Evolutionary conservation across 2,888 invertebrate genomes (phyloP).

Genomic region (Andrena praecox): DNA sequence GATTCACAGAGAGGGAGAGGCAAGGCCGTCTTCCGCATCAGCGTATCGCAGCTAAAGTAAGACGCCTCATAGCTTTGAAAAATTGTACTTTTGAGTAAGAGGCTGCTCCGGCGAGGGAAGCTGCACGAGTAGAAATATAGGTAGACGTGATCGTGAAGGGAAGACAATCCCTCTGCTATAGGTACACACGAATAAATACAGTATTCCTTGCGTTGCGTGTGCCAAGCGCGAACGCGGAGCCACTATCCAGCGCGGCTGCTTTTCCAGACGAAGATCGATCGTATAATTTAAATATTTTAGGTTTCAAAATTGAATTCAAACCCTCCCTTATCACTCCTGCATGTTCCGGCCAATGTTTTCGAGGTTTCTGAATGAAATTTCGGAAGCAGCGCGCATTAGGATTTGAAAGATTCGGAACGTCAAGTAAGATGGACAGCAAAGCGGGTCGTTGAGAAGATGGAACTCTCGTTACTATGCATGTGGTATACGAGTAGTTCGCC

Average conservation of each 20-base stretch:
- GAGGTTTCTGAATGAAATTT: no score
- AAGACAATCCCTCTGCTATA: neutral
- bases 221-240: no score
- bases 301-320: no score
- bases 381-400: no score
- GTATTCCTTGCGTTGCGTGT: no score
- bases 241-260: no score
- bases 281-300: no score
- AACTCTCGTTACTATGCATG: neutral
- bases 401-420: no score
- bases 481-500: neutral
- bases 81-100: constrained; percentile 17
- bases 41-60: neutral
- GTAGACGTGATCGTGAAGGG: neutral
- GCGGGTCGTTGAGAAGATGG: neutral
- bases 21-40: neutral
- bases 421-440: neutral
- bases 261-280: no score
- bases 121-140: constrained; percentile 1
- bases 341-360: no score
- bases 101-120: neutral
- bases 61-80: constrained; percentile 6
- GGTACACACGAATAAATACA: no score
- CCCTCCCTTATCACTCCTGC: no score
- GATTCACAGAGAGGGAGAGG: neutral